A percentile compares a stretch with the other conserved stretches of the same genome.
Evolutionary conservation across 2,888 invertebrate species (phyloP).

Genomic region (Panorpa germanica): DNA sequence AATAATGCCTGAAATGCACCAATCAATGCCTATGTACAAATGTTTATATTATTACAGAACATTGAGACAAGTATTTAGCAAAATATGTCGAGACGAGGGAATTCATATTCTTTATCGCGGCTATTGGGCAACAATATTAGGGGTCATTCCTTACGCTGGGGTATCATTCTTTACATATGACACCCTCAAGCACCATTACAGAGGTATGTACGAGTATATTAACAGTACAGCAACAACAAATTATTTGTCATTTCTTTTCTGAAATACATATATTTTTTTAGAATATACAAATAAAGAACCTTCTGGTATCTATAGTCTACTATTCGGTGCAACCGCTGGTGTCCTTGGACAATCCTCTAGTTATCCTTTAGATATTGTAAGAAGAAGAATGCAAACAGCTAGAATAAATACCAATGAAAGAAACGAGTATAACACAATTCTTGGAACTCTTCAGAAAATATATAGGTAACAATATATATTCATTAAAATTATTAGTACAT

Average conservation of each 20-base stretch:
- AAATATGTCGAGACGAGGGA: constrained; percentile 64
- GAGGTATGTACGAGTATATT: constrained; percentile 35
- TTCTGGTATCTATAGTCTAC: constrained; percentile 42
- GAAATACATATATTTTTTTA: constrained; percentile 1
- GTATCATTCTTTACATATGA: constrained; percentile 96
- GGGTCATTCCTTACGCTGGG: constrained; percentile 93
- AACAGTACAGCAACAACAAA: too few relatives aligned
- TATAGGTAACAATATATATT: constrained; percentile 36
- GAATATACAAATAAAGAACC: constrained; percentile 23
- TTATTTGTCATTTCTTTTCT: constrained; percentile 3
- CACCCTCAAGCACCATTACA: constrained; percentile 64
- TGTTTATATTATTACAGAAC: constrained; percentile 18
- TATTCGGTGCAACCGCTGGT: constrained; percentile 82
- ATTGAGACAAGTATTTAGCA: constrained; percentile 37
- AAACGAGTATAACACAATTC: constrained; percentile 41
- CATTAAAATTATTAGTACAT: constrained; percentile 1
- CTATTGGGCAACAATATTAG: constrained; percentile 75
- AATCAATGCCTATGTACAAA: neutral
- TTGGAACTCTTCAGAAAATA: constrained; percentile 44
- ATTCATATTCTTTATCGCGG: constrained; percentile 62
- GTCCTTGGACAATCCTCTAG: constrained; percentile 86
- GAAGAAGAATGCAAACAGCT: constrained; percentile 39
- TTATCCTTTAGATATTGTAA: constrained; percentile 89
- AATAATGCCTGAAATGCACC: neutral
- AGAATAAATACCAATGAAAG: constrained; percentile 24